Conservation (phyloP, 2,888 invertebrate genomes). For the Papilio demoleus region DNA sequence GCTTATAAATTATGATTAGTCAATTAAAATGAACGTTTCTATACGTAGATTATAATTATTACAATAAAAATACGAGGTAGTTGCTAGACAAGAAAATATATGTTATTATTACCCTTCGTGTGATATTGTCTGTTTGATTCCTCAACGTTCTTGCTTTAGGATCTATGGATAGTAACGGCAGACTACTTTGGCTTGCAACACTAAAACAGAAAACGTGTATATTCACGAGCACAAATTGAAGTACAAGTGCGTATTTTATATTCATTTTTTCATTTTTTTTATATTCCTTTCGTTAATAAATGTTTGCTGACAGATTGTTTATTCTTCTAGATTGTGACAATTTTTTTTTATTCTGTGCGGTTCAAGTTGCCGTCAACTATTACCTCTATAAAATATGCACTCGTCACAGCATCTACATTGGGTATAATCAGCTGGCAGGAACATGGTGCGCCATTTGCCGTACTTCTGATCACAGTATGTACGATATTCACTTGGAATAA, state of each 20-base stretch:
- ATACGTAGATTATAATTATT: too few species aligned
- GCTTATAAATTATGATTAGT: too few species aligned
- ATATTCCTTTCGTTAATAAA: conserved; percentile 39
- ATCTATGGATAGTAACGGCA: conserved; percentile 58
- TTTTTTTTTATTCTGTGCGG: too few species aligned
- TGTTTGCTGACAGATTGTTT: conserved; percentile 38
- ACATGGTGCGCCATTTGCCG: conserved; percentile 70
- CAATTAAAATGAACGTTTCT: too few species aligned
- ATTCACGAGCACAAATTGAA: conserved; percentile 17
- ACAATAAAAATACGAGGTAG: too few species aligned
- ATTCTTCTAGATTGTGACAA: conserved; percentile 29
- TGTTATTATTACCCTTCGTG: conserved; percentile 17
- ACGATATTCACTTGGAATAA: conserved; percentile 59
- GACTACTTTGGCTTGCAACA: conserved; percentile 49
- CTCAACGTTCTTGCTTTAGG: conserved; percentile 42
- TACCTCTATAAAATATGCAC: conserved; percentile 73
- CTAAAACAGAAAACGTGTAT: conserved; percentile 26
- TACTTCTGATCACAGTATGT: conserved; percentile 71
- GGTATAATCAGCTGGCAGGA: conserved; percentile 69
- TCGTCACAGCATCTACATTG: conserved; percentile 76
- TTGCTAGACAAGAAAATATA: background rate
- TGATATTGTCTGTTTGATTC: conserved; percentile 43
- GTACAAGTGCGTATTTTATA: conserved; percentile 37
- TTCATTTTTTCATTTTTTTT: conserved; percentile 44
- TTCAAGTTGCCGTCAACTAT: background rate